Base-by-base conservation (phyloP, 2,113 vertebrate species). In the Planiliza haematocheilus region DNA sequence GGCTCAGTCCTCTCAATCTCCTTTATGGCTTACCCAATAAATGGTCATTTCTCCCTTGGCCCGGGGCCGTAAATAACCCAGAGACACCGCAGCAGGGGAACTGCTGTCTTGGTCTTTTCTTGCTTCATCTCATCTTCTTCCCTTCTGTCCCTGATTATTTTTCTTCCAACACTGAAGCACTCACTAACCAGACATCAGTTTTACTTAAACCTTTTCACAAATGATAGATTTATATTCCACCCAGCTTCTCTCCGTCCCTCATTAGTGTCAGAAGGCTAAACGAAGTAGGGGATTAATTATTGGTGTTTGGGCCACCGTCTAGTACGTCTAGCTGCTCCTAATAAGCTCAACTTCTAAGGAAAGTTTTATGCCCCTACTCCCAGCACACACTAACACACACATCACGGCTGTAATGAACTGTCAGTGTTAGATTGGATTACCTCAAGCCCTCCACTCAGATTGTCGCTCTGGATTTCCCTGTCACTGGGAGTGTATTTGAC, bases 361-460 rank as follows among this genome's bases (percentile, higher is more conserved):
- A 83, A 85, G 82, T 70, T 79, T 77, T 83, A 79, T 63, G 7
- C n/a, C 55, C 42, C 43, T 14, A 5, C 13, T 7, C 62, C 20
- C 45, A n/a, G 5, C 48, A 62, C 52, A 46, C 75, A 72, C 67
- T 66, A 57, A 71, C 70, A 46, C 72, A 38, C 73, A 18, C 69
- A 45, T 56, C 11, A 48, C 7, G 70, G 36, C 79, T 85, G 79
- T 92, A 90, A 93, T 90, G 83, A 91, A 81, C 83, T 89, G 90
- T 88, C 89, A 85, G 63, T 83, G 82, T 83, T 84, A 78, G 89
- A 91, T 84, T 92, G 90, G 91, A 93, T 94, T 91, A 93, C 74
- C 60, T 84, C 71, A 37, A 87, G 77, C 64, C 64, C 46, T 84
- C 88, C 65, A 74, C 79, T 87, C 60, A 80, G 79, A 86, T 87